A percentile compares a stretch with the other conserved stretches of the same genome.
Conservation (phyloP, 2,888 invertebrate genomes). For the Exephanes ischioxanthus region DNA sequence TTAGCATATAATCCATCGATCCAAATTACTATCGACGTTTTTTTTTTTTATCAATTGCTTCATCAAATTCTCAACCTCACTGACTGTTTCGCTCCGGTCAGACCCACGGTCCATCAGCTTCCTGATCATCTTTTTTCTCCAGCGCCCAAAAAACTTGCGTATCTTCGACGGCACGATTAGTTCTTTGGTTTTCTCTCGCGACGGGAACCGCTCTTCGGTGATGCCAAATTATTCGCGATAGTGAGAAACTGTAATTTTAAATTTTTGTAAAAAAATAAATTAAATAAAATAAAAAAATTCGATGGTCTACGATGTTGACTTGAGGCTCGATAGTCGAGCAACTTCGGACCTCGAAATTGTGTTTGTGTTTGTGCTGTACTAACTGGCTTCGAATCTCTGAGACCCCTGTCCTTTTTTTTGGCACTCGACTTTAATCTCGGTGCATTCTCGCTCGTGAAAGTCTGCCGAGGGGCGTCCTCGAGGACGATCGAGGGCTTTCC, state of each 20-base stretch:
- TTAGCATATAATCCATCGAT: conserved; percentile 30
- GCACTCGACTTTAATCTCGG: conserved; percentile 55
- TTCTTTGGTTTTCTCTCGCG: conserved; percentile 27
- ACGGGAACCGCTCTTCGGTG: conserved; percentile 15
- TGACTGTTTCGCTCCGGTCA: conserved; percentile 39
- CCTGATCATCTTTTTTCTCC: conserved; percentile 51
- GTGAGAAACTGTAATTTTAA: conserved; percentile 60
- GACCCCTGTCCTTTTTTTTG: conserved; percentile 39
- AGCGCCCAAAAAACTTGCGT: conserved; percentile 44
- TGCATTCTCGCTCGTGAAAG: conserved; percentile 70
- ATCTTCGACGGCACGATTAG: conserved; percentile 47
- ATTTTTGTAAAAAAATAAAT: background rate
- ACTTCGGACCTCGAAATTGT: conserved; percentile 41
- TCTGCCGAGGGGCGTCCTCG: conserved; percentile 53
- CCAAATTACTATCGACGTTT: conserved; percentile 17
- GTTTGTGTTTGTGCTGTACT: conserved; percentile 23
- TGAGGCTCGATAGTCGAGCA: conserved; percentile 37
- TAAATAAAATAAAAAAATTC: background rate
- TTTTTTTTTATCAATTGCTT: conserved; percentile 7
- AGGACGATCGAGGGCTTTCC: conserved; percentile 30
- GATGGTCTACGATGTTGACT: background rate
- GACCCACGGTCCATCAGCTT: conserved; percentile 34
- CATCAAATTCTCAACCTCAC: conserved; percentile 27
- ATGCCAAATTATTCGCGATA: conserved; percentile 32
- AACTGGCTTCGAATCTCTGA: conserved; percentile 57